Evolutionary conservation across 2,888 invertebrate genomes (phyloP), one percentile per base, ranked within the genome.

Genomic region (Hyles lineata): DNA sequence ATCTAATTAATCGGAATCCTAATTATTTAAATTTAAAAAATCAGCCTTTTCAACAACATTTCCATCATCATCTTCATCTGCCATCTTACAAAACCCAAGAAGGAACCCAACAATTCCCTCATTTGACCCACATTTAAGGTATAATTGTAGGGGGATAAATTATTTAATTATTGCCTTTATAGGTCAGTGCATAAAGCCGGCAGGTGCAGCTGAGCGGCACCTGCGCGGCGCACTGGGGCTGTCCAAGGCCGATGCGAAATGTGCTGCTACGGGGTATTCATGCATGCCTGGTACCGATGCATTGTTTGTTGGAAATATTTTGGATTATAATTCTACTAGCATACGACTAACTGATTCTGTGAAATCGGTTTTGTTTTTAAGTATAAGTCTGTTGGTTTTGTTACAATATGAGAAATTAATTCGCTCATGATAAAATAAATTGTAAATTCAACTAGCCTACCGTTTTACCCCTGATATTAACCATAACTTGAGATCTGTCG

Each of bases 131-230:
- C 91, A 93, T 93, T 89, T 89, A 92, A 86, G 89, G 90, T 82
- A 89, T 91, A 91, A 91, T 90, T 90, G 89, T 82, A 73, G 80
- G 79, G 83, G 87, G 86, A 92, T 91, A 91, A 89, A 91, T 92
- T 92, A 89, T 90, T 89, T 92, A 92, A 92, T 93, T 92, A 93
- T 89, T 89, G 84, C 91, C 90, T 93, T 94, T 92, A 94, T 94
- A 94, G 94, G 94, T 94, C 93, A 94, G 88, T 87, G 88, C 87
- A 89, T 92, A 90, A 90, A 85, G 84, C 78, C 80, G 80, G 92
- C 94, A 94, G 94, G 93, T 94, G 93, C 85, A 90, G 78, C 85
- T 77, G 78, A 81, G 81, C 86, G 81, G 80, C 92, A 92, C 92
- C 93, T 93, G 94, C 91, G 76, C 70, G 76, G 91, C 90, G 90